Conservation (phyloP, 2,888 invertebrate genomes). For the Itoplectis maculator region DNA sequence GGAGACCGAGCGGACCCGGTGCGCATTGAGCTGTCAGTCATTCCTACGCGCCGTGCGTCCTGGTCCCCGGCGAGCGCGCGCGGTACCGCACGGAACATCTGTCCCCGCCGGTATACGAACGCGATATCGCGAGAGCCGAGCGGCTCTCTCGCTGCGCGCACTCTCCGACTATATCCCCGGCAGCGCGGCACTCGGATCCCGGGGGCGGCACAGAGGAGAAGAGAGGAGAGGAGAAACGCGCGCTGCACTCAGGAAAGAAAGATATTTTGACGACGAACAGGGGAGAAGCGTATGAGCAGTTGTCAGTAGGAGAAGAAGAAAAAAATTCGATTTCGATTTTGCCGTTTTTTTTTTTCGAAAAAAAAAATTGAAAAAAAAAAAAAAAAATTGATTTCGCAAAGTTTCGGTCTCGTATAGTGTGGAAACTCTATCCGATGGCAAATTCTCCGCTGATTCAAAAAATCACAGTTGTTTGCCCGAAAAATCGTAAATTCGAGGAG, state of each 20-base stretch:
- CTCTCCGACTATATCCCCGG: conserved; percentile 51
- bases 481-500: too few species aligned
- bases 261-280: conserved; percentile 20
- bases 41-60: conserved; percentile 69
- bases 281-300: neutral
- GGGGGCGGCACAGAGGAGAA: too few species aligned
- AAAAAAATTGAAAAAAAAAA: too few species aligned
- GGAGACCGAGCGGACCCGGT: conserved; percentile 66
- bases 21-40: conserved; percentile 84
- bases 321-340: too few species aligned
- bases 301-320: neutral
- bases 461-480: too few species aligned
- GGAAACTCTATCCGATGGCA: too few species aligned
- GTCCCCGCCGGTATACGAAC: conserved; percentile 72
- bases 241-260: conserved; percentile 19
- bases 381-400: too few species aligned
- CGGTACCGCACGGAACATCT: conserved; percentile 68
- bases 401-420: too few species aligned
- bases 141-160: conserved; percentile 20
- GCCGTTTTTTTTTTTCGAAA: conserved; percentile 1
- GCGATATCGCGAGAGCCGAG: conserved; percentile 73
- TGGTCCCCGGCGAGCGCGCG: conserved; percentile 70
- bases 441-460: too few species aligned
- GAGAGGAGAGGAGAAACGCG: conserved; percentile 15
- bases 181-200: conserved; percentile 64